Percentiles rank a stretch among this genome's conserved stretches.
These are phyloP conservation scores for Ephialtes manifestator DNA, from an alignment of 2,888 invertebrate species.

Conservation along the genomic window DNA sequence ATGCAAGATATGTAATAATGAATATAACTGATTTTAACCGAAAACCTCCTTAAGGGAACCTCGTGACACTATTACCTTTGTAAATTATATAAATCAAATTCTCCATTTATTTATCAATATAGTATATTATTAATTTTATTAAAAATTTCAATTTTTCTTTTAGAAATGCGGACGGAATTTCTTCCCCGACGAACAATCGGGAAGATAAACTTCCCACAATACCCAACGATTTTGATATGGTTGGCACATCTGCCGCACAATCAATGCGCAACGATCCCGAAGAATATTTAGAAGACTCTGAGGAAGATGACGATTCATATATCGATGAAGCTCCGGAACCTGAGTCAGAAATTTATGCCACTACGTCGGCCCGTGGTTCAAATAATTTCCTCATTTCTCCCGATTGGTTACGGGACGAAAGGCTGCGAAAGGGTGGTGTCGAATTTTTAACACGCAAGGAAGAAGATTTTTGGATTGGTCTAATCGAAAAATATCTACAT, in stretches of 20 bases:
- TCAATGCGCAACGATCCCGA: constrained; percentile 18
- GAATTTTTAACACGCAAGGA: constrained; percentile 90
- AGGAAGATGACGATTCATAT: constrained; percentile 63
- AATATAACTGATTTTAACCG: too few species aligned
- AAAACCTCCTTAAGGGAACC: too few species aligned
- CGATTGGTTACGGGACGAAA: constrained; percentile 91
- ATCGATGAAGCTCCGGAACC: constrained; percentile 63
- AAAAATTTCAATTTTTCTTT: background rate
- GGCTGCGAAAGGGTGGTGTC: constrained; percentile 89
- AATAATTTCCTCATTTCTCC: constrained; percentile 87
- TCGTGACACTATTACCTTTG: too few species aligned
- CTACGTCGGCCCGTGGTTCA: constrained; percentile 25
- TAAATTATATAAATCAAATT: too few species aligned
- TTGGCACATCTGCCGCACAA: background rate
- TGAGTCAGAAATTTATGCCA: constrained; percentile 45
- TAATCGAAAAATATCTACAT: constrained; percentile 92
- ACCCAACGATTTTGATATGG: constrained; percentile 5
- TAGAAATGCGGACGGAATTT: constrained; percentile 34
- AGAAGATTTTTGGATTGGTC: constrained; percentile 91
- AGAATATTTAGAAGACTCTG: constrained; percentile 55
- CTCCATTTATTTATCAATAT: too few species aligned
- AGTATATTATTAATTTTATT: background rate
- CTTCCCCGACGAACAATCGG: constrained; percentile 35
- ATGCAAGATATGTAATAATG: too few species aligned
- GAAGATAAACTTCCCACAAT: constrained; percentile 13